Conservation (phyloP, 1,140 invertebrate species). For the Choristoneura fumiferana region DNA sequence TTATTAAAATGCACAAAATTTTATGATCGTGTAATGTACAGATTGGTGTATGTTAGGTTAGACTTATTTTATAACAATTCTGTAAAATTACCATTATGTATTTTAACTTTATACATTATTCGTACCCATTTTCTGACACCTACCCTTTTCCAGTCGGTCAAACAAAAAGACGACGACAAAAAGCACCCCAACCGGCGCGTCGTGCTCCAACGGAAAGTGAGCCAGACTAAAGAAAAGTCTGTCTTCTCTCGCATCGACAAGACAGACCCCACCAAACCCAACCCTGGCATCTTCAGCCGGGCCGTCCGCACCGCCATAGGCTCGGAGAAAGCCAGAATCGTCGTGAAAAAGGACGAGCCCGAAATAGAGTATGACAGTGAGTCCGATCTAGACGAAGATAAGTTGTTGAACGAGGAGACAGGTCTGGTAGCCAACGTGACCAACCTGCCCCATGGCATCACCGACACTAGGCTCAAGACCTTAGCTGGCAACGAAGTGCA, state of each 20-base stretch:
- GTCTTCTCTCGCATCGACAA: conserved; percentile 44
- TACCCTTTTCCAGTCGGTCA: conserved; percentile 35
- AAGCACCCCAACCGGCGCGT: conserved; percentile 51
- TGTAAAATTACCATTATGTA: no score
- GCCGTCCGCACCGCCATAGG: conserved; percentile 51
- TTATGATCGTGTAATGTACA: no score
- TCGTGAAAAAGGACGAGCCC: conserved; percentile 31
- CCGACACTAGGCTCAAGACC: conserved; percentile 54
- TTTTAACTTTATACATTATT: no score
- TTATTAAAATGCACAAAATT: no score
- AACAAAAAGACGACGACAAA: conserved; percentile 32
- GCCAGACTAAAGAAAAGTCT: conserved; percentile 37
- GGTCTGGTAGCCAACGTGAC: conserved; percentile 32
- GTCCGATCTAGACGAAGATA: conserved; percentile 34
- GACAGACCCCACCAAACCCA: conserved; percentile 40
- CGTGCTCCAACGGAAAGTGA: conserved; percentile 44
- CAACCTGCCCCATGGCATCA: conserved; percentile 64
- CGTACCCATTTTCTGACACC: no score
- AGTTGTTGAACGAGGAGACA: conserved; percentile 15
- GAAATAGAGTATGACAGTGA: conserved; percentile 44
- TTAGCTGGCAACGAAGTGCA: conserved; percentile 59
- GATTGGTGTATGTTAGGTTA: no score
- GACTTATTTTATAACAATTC: no score
- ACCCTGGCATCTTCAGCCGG: conserved; percentile 55
- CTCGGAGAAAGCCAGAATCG: conserved; percentile 25